Evolutionary conservation across 2,797 vertebrate species (phyloP).

Genomic region (Oryzias sinensis): DNA sequence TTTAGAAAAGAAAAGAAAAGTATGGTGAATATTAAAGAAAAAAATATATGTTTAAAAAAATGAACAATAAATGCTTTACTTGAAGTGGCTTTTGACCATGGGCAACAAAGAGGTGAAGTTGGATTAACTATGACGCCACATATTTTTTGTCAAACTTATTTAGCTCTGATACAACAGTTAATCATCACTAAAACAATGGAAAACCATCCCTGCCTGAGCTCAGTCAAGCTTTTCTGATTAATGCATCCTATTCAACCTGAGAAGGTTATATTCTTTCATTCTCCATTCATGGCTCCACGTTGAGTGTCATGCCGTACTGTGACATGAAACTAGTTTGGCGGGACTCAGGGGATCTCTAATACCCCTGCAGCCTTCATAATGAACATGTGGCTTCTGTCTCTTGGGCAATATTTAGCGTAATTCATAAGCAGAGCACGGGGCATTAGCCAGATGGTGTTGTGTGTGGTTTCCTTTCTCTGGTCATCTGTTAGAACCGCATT

Average conservation of each 20-base stretch:
- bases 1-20: too few relatives aligned
- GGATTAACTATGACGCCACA: too few relatives aligned
- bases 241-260: constrained; percentile 62
- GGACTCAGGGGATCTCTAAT: constrained; percentile 76
- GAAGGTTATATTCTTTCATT: constrained; percentile 40
- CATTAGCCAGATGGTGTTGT: constrained; percentile 80
- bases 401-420: constrained; percentile 78
- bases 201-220: constrained; percentile 40
- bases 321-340: constrained; percentile 72
- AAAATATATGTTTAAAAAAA: too few relatives aligned
- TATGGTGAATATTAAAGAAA: too few relatives aligned
- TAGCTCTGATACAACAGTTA: constrained; percentile 25
- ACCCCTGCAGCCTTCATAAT: constrained; percentile 80
- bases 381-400: constrained; percentile 79
- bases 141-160: not conserved
- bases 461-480: constrained; percentile 76
- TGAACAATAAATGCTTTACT: too few relatives aligned
- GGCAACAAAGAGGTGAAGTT: too few relatives aligned
- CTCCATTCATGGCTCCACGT: constrained; percentile 45
- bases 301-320: constrained; percentile 70
- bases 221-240: constrained; percentile 64
- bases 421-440: constrained; percentile 77
- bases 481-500: constrained; percentile 68
- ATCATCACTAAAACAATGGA: constrained; percentile 44
- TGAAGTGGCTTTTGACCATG: too few relatives aligned